Percentiles rank a stretch among this genome's conserved stretches.
These are phyloP conservation scores for Hemitrygon akajei DNA, from an alignment of 2,797 vertebrate genomes.

Conservation along the genomic window DNA sequence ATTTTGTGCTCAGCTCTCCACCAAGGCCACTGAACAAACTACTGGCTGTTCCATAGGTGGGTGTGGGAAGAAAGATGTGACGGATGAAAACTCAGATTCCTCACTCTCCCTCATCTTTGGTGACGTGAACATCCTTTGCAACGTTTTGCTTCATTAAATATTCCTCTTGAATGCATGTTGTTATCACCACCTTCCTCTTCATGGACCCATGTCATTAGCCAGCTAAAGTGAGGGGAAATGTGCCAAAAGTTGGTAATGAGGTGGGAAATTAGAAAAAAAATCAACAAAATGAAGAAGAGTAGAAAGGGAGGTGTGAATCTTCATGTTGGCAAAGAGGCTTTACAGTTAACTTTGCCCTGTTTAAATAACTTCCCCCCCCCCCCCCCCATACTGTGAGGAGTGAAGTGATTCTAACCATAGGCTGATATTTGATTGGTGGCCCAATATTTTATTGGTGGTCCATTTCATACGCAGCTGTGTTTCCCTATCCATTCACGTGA, in stretches of 20 bases:
- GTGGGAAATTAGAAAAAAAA: too few relatives aligned
- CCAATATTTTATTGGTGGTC: not conserved
- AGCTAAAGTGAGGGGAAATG: not conserved
- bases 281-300: not conserved
- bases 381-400: not conserved
- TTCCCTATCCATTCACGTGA: not conserved
- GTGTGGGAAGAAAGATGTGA: too few relatives aligned
- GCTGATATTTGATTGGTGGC: not conserved
- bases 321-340: not conserved
- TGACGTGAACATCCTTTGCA: not conserved
- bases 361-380: too few relatives aligned
- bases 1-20: too few relatives aligned
- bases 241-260: too few relatives aligned
- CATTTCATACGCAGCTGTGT: not conserved
- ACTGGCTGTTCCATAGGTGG: too few relatives aligned
- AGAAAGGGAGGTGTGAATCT: not conserved
- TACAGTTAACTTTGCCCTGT: not conserved
- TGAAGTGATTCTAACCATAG: not conserved
- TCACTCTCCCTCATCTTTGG: not conserved
- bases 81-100: too few relatives aligned
- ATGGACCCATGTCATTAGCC: not conserved
- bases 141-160: not conserved
- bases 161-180: not conserved
- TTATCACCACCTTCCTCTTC: not conserved
- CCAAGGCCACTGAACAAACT: too few relatives aligned